Evolutionary conservation across 1,140 invertebrate species (phyloP).

Genomic region (Drosophila hydei): DNA sequence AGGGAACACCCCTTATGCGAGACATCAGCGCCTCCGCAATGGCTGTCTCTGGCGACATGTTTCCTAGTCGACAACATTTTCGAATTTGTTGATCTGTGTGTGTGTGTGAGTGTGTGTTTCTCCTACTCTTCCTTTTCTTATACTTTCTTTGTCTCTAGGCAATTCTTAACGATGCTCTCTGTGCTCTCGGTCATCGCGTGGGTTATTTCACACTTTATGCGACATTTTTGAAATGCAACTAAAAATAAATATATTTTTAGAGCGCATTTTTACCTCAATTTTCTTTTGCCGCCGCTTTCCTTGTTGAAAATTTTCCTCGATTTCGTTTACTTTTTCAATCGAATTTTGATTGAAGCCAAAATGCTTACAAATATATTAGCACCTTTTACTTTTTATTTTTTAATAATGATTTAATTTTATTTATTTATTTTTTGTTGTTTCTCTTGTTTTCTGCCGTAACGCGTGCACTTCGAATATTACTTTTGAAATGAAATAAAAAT

Average conservation of each 20-base stretch:
- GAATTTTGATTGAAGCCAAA: constrained; percentile 19
- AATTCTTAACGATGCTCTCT: not conserved
- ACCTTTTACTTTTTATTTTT: constrained; percentile 55
- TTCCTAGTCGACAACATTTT: constrained; percentile 35
- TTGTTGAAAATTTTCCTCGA: constrained; percentile 3
- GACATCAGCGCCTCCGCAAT: not conserved
- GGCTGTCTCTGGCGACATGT: constrained; percentile 43
- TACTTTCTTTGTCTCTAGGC: not conserved
- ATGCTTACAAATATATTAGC: constrained; percentile 66
- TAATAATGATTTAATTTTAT: constrained; percentile 14
- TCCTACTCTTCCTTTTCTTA: not conserved
- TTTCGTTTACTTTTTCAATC: constrained; percentile 17
- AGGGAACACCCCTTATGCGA: constrained; percentile 39
- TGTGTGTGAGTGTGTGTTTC: not conserved
- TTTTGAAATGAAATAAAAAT: constrained; percentile 47
- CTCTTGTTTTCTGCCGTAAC: constrained; percentile 42
- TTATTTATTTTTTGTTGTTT: constrained; percentile 29
- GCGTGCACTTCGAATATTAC: constrained; percentile 56
- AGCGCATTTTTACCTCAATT: constrained; percentile 45
- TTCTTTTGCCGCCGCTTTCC: constrained; percentile 2
- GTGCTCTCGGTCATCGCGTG: constrained; percentile 43
- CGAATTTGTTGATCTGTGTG: constrained; percentile 27
- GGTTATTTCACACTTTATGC: constrained; percentile 72
- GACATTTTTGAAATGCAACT: constrained; percentile 72
- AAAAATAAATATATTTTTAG: constrained; percentile 59